Conservation (phyloP, 2,797 vertebrate species). For the Spatula clypeata region DNA sequence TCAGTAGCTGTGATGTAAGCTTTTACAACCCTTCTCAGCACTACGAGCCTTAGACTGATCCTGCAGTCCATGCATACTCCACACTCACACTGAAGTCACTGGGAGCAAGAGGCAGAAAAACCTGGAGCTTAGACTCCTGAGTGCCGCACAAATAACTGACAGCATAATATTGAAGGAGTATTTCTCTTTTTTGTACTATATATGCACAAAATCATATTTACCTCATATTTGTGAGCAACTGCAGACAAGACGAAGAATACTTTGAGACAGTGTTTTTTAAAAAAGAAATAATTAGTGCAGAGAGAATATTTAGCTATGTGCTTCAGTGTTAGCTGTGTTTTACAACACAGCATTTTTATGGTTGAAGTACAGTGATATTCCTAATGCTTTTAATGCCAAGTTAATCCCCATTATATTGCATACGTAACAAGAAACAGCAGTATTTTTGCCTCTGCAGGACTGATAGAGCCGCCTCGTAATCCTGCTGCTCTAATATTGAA, state of each 20-base stretch:
- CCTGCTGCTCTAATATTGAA: not conserved
- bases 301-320: constrained; percentile 19
- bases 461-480: not conserved
- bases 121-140: not conserved
- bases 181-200: not conserved
- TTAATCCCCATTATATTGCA: constrained; percentile 42
- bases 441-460: not conserved
- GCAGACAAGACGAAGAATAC: not conserved
- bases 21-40: not conserved
- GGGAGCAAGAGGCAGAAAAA: not conserved
- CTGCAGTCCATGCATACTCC: not conserved
- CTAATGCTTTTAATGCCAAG: not conserved
- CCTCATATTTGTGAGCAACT: not conserved
- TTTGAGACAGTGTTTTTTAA: not conserved
- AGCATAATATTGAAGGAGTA: not conserved
- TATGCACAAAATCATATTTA: not conserved
- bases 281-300: constrained; percentile 46
- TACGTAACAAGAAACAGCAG: not conserved
- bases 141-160: not conserved
- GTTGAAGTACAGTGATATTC: constrained; percentile 3
- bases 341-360: not conserved
- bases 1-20: not conserved
- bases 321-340: not conserved
- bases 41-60: not conserved
- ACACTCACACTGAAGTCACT: not conserved